Evolutionary conservation across 2,113 vertebrate genomes (phyloP).

Genomic region (Paratilapia polleni): DNA sequence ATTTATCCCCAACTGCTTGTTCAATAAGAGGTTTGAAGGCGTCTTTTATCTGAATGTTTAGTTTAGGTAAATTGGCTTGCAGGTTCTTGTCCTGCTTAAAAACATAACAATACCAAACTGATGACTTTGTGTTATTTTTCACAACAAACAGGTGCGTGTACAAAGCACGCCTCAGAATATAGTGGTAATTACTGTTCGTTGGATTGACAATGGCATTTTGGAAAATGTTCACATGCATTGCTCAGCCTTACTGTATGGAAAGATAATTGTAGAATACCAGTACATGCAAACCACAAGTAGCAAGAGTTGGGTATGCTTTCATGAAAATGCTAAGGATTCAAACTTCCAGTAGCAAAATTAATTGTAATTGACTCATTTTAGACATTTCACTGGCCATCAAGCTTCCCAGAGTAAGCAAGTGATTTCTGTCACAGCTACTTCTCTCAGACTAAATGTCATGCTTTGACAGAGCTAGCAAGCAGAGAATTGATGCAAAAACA

Average conservation of each 20-base stretch:
- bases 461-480: slow-evolving; percentile 24
- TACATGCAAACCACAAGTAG: background rate
- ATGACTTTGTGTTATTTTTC: background rate
- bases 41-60: background rate
- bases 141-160: background rate
- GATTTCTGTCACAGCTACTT: slow-evolving; percentile 7
- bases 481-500: background rate
- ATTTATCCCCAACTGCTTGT: background rate
- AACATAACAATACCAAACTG: background rate
- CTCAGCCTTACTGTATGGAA: background rate
- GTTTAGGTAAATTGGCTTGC: too few relatives aligned
- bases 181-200: background rate
- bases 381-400: background rate
- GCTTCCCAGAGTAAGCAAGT: background rate
- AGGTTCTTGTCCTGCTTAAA: too few relatives aligned
- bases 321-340: background rate
- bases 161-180: background rate
- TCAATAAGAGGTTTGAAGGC: background rate
- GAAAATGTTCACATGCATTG: background rate
- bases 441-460: slow-evolving; percentile 43
- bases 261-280: background rate
- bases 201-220: background rate
- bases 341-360: background rate
- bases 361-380: background rate
- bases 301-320: background rate